Evolutionary conservation across 2,113 vertebrate species (phyloP).

Genomic region (Halcyon senegalensis): DNA sequence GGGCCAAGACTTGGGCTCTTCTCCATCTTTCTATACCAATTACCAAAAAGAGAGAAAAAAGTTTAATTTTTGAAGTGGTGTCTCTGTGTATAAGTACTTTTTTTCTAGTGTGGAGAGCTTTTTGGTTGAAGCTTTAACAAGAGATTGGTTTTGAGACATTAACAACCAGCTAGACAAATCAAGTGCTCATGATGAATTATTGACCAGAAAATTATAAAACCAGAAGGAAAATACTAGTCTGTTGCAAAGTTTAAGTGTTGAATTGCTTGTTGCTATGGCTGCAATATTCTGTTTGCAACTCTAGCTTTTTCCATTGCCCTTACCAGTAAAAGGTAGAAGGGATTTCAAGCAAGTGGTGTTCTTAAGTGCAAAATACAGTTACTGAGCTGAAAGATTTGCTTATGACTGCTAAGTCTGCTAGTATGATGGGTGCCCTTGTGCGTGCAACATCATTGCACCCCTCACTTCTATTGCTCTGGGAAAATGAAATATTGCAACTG

Average conservation of each 20-base stretch:
- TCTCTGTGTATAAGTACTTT: not conserved
- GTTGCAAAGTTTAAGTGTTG: constrained; percentile 7
- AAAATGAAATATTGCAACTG: not conserved
- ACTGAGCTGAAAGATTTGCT: not conserved
- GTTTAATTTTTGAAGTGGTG: not conserved
- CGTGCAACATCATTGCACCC: not conserved
- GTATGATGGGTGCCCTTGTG: not conserved
- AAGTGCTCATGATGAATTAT: not conserved
- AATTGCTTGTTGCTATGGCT: constrained; percentile 58
- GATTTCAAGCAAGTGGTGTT: not conserved
- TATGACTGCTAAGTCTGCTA: not conserved
- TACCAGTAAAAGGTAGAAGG: not conserved
- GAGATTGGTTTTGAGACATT: not conserved
- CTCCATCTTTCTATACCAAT: not conserved
- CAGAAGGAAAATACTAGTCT: constrained; percentile 9
- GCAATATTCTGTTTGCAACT: not conserved
- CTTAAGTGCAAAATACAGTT: not conserved
- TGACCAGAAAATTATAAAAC: constrained; percentile 21
- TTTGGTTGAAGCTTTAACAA: not conserved
- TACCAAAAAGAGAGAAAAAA: not conserved
- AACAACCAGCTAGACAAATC: not conserved
- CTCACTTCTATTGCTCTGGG: not conserved
- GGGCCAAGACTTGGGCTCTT: not conserved
- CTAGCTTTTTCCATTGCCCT: not conserved
- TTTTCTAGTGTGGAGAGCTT: not conserved